phyloP scores from a whole-genome alignment of 2,888 invertebrate species.

The Osmoderma eremita region DNA sequence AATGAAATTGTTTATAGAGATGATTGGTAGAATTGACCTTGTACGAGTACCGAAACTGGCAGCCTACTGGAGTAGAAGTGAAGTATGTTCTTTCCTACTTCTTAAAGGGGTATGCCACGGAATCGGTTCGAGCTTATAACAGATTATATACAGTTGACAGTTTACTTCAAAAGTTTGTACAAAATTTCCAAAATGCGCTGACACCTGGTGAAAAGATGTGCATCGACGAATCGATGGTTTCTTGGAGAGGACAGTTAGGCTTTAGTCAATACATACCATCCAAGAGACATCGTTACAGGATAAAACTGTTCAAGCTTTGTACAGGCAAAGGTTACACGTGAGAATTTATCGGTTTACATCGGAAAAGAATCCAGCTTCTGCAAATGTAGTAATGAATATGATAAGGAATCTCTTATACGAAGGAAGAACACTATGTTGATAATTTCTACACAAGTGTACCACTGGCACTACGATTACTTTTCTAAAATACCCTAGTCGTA shows the following conservation, averaged over 20 bases:
- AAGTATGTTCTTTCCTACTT: background rate
- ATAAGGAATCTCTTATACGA: background rate
- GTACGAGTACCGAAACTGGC: background rate
- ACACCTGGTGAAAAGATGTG: background rate
- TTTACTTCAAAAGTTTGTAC: background rate
- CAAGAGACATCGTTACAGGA: background rate
- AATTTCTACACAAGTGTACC: background rate
- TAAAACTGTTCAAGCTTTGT: background rate
- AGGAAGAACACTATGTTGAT: background rate
- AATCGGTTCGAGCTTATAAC: background rate
- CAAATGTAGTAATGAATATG: background rate
- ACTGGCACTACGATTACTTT: background rate
- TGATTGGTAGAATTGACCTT: background rate
- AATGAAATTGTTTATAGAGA: background rate
- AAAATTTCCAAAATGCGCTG: background rate
- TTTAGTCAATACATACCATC: background rate
- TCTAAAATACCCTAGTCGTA: background rate
- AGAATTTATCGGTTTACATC: background rate
- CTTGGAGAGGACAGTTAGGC: background rate
- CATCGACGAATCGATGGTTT: background rate
- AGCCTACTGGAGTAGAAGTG: background rate
- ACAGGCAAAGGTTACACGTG: background rate
- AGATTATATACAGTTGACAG: background rate
- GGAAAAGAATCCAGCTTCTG: background rate
- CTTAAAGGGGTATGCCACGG: background rate